Evolutionary conservation across 2,888 invertebrate species (phyloP).

Genomic region (Gastrophysa polygoni): DNA sequence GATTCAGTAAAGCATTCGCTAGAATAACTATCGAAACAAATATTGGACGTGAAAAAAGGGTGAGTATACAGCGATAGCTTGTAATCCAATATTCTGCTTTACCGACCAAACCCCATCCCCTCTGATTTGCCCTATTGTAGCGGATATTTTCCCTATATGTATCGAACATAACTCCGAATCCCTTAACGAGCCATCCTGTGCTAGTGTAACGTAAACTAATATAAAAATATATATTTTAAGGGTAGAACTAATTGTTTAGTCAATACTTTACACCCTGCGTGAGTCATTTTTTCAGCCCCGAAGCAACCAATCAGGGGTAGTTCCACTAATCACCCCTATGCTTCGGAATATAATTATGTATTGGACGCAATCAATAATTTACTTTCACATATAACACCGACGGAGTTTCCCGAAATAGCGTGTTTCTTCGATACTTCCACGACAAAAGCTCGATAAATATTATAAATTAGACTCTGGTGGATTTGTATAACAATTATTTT

Average conservation of each 20-base stretch:
- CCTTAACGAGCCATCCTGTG: slow-evolving; percentile 37
- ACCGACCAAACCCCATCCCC: slow-evolving; percentile 23
- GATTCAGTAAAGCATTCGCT: neutral
- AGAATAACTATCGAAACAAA: neutral
- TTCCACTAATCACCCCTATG: slow-evolving; percentile 57
- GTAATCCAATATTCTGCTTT: neutral
- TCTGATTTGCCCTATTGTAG: slow-evolving; percentile 24
- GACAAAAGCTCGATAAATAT: slow-evolving; percentile 35
- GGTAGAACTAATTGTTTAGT: slow-evolving; percentile 61
- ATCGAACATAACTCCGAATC: slow-evolving; percentile 24
- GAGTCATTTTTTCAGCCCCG: slow-evolving; percentile 60
- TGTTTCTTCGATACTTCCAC: slow-evolving; percentile 31
- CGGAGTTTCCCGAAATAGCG: slow-evolving; percentile 42
- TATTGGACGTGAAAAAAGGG: neutral
- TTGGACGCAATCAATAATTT: slow-evolving; percentile 60
- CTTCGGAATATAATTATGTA: slow-evolving; percentile 60
- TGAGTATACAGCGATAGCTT: neutral
- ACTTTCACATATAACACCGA: slow-evolving; percentile 49
- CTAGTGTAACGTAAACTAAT: slow-evolving; percentile 46
- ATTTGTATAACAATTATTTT: slow-evolving; percentile 28
- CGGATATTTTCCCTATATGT: slow-evolving; percentile 16
- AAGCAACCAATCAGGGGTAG: slow-evolving; percentile 59
- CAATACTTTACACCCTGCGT: slow-evolving; percentile 62
- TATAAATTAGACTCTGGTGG: slow-evolving; percentile 26
- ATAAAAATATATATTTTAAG: slow-evolving; percentile 58